Evolutionary conservation across 2,888 invertebrate genomes (phyloP), one percentile per base, ranked within the genome.

Genomic region (Sphaerophoria rueppellii): DNA sequence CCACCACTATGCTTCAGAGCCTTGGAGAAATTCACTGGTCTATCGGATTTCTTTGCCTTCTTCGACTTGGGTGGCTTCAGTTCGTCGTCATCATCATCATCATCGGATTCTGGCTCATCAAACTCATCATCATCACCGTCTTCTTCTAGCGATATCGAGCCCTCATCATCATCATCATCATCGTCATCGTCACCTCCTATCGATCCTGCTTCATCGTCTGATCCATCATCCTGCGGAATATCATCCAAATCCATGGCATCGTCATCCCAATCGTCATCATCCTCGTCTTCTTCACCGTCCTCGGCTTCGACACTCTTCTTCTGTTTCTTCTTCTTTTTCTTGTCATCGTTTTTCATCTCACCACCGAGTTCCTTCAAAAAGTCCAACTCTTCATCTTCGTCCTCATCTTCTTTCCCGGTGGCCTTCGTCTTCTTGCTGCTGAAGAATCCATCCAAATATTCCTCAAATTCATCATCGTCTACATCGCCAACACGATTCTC

Each of bases 401-500:
- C 91, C 6, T 93, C 94, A n/a, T 95, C 96, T 86, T 94, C 94
- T 16, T 24, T 24, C 24, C 24, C 24, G 24, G 1, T 24, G 24
- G 94, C 94, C 72, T 94, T 94, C 3, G 91, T 90, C 3, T 92
- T 93, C 12, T 91, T 91, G 72, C 50, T 65, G 16, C 91, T 92
- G 46, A 92, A 91, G 75, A 93, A 90, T 16, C 90, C 90, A 87
- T 93, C 93, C 77, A 93, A 87, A 90, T 93, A 93, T 2, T 91
- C 92, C 65, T 93, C 93, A 86, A 93, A 93, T 75, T 93, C 93
- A 87, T 93, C 93, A 70, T 93, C 93, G 67, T 94, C 94, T 9
- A 98, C 95, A 58, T 96, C 96, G 60, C 93, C 93, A 46, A 95
- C 94, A 6, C 94, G 94, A 57, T 94, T 93, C 5, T 92, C 92